phyloP scores from a whole-genome alignment of 1,140 invertebrate species.

The Macrosteles quadrilineatus region DNA sequence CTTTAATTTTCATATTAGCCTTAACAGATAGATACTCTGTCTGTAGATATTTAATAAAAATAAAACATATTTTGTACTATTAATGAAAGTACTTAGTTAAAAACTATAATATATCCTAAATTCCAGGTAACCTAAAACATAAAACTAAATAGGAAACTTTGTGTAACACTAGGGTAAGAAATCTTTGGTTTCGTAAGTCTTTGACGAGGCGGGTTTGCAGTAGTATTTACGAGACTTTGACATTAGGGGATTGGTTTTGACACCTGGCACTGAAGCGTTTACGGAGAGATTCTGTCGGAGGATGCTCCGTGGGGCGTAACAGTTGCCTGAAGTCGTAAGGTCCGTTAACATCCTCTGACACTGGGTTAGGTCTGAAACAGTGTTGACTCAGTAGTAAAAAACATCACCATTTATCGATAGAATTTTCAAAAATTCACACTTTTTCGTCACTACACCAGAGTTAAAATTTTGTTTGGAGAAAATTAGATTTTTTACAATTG shows the following conservation, averaged over 20 bases:
- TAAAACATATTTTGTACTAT: too few relatives aligned
- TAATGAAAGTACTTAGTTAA: too few relatives aligned
- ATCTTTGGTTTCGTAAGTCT: slow-evolving; percentile 29
- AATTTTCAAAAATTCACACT: too few relatives aligned
- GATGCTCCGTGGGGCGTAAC: slow-evolving; percentile 63
- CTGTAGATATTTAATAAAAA: too few relatives aligned
- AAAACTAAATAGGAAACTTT: slow-evolving; percentile 20
- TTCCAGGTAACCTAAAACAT: slow-evolving; percentile 9
- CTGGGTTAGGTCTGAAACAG: slow-evolving; percentile 48
- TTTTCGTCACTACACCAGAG: too few relatives aligned
- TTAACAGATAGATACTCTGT: too few relatives aligned
- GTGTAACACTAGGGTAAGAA: slow-evolving; percentile 5
- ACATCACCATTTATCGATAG: slow-evolving; percentile 51
- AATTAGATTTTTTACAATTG: too few relatives aligned
- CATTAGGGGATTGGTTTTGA: slow-evolving; percentile 29
- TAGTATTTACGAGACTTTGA: slow-evolving; percentile 30
- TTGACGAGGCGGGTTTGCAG: not conserved
- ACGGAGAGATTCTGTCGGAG: slow-evolving; percentile 70
- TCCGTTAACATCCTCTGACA: slow-evolving; percentile 48
- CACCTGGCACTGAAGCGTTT: slow-evolving; percentile 50
- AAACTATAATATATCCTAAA: too few relatives aligned
- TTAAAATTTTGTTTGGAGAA: too few relatives aligned
- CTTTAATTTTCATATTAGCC: too few relatives aligned
- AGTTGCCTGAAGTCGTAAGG: slow-evolving; percentile 72
- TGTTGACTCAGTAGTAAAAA: too few relatives aligned